Evolutionary conservation across 2,888 invertebrate genomes (phyloP).

Genomic region (Protonemura montana): DNA sequence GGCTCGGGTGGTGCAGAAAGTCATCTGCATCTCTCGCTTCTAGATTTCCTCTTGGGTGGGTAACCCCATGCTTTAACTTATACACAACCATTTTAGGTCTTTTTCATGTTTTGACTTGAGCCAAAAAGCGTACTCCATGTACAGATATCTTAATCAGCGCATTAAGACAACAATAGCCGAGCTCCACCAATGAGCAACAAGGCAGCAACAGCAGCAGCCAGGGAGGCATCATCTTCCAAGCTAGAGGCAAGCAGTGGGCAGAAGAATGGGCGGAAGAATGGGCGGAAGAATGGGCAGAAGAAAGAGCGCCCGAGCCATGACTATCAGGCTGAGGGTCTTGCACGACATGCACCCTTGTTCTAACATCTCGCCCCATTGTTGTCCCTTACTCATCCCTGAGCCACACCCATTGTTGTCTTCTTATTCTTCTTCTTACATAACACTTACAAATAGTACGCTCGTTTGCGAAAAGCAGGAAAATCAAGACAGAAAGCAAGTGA

Average conservation of each 20-base stretch:
- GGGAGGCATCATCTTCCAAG: slow-evolving; percentile 1
- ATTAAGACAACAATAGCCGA: slow-evolving; percentile 26
- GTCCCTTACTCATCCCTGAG: not conserved
- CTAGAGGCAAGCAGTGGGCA: not conserved
- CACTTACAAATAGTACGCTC: slow-evolving; percentile 35
- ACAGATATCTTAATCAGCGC: slow-evolving; percentile 29
- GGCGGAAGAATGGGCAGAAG: slow-evolving; percentile 21
- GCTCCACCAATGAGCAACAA: not conserved
- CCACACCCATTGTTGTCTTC: slow-evolving; percentile 30
- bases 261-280: slow-evolving; percentile 29
- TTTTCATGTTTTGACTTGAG: slow-evolving; percentile 15
- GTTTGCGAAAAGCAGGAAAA: slow-evolving; percentile 20
- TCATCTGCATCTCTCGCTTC: not conserved
- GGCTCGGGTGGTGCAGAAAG: not conserved
- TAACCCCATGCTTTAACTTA: not conserved
- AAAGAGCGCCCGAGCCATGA: too few species aligned
- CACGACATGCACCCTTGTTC: slow-evolving; percentile 12
- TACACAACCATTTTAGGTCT: slow-evolving; percentile 31
- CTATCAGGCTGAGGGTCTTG: too few species aligned
- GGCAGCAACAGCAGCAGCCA: not conserved
- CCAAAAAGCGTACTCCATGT: slow-evolving; percentile 30
- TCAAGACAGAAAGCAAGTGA: not conserved
- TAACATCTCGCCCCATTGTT: slow-evolving; percentile 22
- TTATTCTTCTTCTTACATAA: slow-evolving; percentile 33
- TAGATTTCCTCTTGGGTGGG: not conserved